Percentiles rank a stretch among this genome's conserved stretches.
phyloP scores from a whole-genome alignment of 2,797 vertebrate genomes.

The Australoheros facetus region DNA sequence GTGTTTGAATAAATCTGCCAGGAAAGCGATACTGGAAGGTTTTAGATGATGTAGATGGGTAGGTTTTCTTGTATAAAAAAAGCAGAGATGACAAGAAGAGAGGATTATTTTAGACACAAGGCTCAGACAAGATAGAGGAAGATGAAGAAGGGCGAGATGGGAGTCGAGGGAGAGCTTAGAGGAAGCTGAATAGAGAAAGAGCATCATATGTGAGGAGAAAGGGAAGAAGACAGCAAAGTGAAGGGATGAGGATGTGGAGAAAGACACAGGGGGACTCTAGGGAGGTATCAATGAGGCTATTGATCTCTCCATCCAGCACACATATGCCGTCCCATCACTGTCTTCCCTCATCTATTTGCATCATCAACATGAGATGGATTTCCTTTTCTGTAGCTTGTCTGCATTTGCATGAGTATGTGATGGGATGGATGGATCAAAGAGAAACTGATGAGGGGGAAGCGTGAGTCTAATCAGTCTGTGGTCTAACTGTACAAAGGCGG shows the following conservation, averaged over 20 bases:
- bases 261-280: conserved; percentile 40
- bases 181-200: conserved; percentile 33
- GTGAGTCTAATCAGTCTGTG: neutral
- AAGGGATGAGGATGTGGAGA: conserved; percentile 18
- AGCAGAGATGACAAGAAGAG: neutral
- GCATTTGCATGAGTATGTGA: conserved; percentile 24
- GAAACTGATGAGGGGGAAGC: too few relatives aligned
- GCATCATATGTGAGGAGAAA: conserved; percentile 55
- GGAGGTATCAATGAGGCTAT: conserved; percentile 69
- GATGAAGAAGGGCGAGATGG: conserved; percentile 38
- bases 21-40: conserved; percentile 5
- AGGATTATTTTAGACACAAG: conserved; percentile 40
- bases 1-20: neutral
- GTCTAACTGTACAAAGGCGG: neutral
- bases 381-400: neutral
- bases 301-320: conserved; percentile 62
- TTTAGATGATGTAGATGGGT: conserved; percentile 25
- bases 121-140: conserved; percentile 30
- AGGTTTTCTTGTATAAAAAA: neutral
- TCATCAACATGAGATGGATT: conserved; percentile 38
- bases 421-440: conserved; percentile 18
- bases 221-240: conserved; percentile 50
- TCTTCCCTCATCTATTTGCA: conserved; percentile 42
- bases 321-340: conserved; percentile 46
- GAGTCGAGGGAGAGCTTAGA: conserved; percentile 66